phyloP scores from a whole-genome alignment of 2,888 invertebrate genomes.

The Polia nebulosa region DNA sequence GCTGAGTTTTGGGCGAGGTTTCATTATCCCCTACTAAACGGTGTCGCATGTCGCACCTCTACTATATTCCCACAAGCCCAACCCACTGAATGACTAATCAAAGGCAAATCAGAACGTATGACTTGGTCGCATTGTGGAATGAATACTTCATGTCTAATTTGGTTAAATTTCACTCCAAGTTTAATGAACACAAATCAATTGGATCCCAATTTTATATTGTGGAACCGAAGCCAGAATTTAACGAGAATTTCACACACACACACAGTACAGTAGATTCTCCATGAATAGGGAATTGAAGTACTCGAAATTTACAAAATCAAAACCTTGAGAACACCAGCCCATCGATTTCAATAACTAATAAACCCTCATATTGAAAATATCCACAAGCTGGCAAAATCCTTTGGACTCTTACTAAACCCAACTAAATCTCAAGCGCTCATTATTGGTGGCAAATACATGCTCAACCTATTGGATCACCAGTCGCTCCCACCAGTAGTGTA shows the following conservation, averaged over 20 bases:
- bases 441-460: no score
- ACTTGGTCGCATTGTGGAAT: conserved; percentile 31
- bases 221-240: background rate
- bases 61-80: conserved; percentile 27
- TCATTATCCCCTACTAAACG: conserved; percentile 22
- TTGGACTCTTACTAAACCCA: no score
- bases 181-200: background rate
- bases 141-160: background rate
- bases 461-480: no score
- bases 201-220: background rate
- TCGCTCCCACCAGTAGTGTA: no score
- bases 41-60: conserved; percentile 21
- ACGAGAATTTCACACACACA: no score
- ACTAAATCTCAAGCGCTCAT: no score
- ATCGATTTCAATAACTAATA: no score
- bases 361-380: no score
- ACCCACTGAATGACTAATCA: conserved; percentile 39
- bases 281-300: background rate
- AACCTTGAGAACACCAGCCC: no score
- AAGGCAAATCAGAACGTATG: conserved; percentile 23
- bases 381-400: no score
- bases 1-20: conserved; percentile 16
- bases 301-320: no score
- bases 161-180: background rate
- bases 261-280: no score